Evolutionary conservation across 2,113 vertebrate species (phyloP), one percentile per base, ranked within the genome.

Genomic region (human (Homo sapiens)): DNA sequence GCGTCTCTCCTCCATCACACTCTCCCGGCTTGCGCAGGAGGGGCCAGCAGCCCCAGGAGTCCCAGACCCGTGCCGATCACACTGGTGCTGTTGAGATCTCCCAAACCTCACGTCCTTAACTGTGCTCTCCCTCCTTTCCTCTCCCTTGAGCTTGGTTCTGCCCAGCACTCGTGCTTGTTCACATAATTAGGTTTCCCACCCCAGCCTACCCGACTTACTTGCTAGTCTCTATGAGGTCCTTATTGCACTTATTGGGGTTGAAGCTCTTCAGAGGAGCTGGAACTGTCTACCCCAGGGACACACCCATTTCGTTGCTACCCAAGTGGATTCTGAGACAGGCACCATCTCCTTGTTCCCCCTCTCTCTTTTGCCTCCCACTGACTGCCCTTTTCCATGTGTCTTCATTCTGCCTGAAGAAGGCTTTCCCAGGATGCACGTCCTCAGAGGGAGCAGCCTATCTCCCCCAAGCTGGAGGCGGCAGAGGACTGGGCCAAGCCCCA

Each of bases 211-310:
- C 50, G 38, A 91, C 72, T 78, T 90, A 2, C 76, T 93, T 43
- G 20, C 70, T 78, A 79, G 89, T 93, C 92, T 95, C 92, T 72
- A 22, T 43, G 85, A 96, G 40, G 88, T 89, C 85, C 38, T 96
- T 96, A 59, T 98, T 97, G 98, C 97, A 97, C 98, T 98, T 97
- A 97, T 0, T 96, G 93, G 97, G 96, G 94, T 88, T 76, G 70
- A 96, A 86, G 82, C 95, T 95, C 96, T 97, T 95, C 52, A 89
- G 83, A 90, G 96, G 92, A 91, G 93, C 96, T 92, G n/a, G 95
- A 94, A 94, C 94, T 96, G 92, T 78, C 70, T 48, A 68, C 91
- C 95, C 94, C 95, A 96, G 93, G 79, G 78, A 95, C 94, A 94
- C 80, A 88, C 76, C 73, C 30, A 86, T 89, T 82, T 88, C 66